These are phyloP conservation scores for Resseliella maxima DNA, from an alignment of 2,888 invertebrate species.

Conservation along the genomic window DNA sequence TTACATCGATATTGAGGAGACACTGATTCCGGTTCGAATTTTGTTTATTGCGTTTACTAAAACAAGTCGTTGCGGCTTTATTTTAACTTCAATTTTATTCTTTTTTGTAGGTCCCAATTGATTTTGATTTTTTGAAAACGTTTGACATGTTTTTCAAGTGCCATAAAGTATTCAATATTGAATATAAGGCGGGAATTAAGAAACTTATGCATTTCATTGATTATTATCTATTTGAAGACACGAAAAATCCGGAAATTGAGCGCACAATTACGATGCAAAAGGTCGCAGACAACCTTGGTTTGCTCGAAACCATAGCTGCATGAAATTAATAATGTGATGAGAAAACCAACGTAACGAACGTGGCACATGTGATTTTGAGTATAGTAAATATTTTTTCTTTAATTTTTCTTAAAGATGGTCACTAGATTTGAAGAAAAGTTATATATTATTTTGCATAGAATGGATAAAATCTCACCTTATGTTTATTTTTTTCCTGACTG, in stretches of 20 bases:
- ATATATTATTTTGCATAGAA: no score
- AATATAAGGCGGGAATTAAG: neutral
- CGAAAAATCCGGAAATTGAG: neutral
- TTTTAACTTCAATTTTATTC: neutral
- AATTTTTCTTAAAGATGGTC: no score
- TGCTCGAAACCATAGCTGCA: no score
- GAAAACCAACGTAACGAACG: no score
- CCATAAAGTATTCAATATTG: neutral
- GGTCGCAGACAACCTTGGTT: neutral
- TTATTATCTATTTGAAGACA: neutral
- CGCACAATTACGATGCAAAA: neutral
- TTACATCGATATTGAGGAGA: neutral
- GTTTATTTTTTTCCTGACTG: no score
- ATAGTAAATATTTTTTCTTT: no score
- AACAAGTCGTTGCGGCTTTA: neutral
- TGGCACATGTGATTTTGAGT: no score
- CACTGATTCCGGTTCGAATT: neutral
- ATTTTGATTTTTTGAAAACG: neutral
- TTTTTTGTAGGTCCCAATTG: neutral
- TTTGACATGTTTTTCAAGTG: neutral
- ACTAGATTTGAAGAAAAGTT: no score
- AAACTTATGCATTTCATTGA: neutral
- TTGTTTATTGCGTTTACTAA: no score
- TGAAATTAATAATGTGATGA: no score
- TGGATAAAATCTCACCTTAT: no score